Evolutionary conservation across 2,113 vertebrate species (phyloP).

Genomic region (Pseudolaguvia tuberculata): DNA sequence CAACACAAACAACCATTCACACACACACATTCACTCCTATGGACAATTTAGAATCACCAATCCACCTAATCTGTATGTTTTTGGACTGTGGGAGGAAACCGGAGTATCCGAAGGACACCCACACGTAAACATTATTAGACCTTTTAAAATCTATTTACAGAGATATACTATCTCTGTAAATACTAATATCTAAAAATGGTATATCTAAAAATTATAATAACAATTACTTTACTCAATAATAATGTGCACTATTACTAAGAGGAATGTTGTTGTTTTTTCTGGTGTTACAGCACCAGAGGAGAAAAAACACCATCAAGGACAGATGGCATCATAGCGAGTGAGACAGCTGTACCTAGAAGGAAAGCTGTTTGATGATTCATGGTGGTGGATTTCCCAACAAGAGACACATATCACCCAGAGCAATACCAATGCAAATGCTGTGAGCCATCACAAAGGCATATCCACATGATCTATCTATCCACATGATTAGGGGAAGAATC

Average conservation of each 20-base stretch:
- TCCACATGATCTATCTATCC: not conserved
- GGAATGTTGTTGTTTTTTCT: not conserved
- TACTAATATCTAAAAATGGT: no score
- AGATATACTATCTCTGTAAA: no score
- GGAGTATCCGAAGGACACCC: no score
- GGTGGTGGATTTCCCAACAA: slow-evolving; percentile 4
- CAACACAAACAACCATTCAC: no score
- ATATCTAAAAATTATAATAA: no score
- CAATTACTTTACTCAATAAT: not conserved
- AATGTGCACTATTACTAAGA: not conserved
- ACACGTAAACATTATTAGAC: not conserved
- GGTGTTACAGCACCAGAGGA: slow-evolving; percentile 14
- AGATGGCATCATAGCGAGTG: slow-evolving; percentile 15
- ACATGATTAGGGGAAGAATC: not conserved
- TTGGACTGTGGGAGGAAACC: no score
- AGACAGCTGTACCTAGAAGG: slow-evolving; percentile 3
- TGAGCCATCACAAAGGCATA: slow-evolving; percentile 4
- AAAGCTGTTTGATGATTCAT: slow-evolving; percentile 1
- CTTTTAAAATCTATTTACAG: not conserved
- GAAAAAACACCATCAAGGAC: slow-evolving; percentile 8
- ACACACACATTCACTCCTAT: no score
- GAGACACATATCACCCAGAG: slow-evolving; percentile 3
- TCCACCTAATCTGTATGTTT: no score
- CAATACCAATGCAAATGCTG: slow-evolving; percentile 12
- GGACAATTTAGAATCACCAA: no score